These are phyloP conservation scores for Dipodomys stephensi DNA, from an alignment of 2,113 vertebrate species.

Conservation along the genomic window DNA sequence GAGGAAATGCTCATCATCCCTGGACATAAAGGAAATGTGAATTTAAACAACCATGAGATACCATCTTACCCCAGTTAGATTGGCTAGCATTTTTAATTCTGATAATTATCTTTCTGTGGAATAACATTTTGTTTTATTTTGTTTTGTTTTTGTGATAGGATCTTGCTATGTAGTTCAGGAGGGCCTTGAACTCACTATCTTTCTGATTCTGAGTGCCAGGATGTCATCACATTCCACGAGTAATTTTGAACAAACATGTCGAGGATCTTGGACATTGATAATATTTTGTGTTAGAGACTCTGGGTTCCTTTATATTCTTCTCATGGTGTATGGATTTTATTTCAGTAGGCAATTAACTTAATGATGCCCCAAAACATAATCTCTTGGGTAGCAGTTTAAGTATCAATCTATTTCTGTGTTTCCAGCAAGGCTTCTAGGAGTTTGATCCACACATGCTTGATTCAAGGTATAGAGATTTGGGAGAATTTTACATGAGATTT, in stretches of 20 bases:
- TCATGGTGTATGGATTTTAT: not conserved
- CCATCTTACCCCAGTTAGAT: too few relatives aligned
- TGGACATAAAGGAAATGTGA: too few relatives aligned
- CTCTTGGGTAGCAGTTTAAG: constrained; percentile 21
- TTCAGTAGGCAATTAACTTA: not conserved
- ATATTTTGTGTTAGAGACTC: not conserved
- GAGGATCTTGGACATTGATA: not conserved
- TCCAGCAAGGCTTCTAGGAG: not conserved
- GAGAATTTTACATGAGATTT: not conserved
- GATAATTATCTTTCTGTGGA: not conserved
- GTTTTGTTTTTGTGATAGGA: too few relatives aligned
- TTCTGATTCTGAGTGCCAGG: too few relatives aligned
- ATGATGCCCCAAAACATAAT: not conserved
- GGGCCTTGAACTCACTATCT: too few relatives aligned
- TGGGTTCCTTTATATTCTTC: not conserved
- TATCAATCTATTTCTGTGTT: not conserved
- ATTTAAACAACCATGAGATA: too few relatives aligned
- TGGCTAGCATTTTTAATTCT: not conserved
- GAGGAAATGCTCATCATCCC: too few relatives aligned
- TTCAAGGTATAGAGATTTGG: not conserved
- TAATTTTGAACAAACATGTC: not conserved
- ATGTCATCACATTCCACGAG: too few relatives aligned
- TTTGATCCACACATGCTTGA: not conserved
- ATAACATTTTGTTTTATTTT: not conserved
- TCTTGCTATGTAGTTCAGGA: too few relatives aligned